Conservation (phyloP, 2,113 vertebrate genomes). For the Neomonachus schauinslandi region DNA sequence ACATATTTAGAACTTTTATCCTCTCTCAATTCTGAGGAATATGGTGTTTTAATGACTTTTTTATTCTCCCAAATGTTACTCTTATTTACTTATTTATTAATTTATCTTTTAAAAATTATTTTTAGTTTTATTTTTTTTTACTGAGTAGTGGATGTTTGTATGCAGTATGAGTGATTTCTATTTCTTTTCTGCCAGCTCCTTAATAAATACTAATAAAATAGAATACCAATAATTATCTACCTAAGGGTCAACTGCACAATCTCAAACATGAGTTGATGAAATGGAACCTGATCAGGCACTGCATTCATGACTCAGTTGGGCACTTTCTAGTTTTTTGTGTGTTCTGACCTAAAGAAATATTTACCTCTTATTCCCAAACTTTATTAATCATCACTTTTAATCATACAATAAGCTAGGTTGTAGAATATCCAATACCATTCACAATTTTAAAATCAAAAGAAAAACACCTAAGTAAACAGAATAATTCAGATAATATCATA, state of each 20-base stretch:
- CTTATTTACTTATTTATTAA: not conserved
- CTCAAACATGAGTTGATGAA: not conserved
- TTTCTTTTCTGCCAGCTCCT: not conserved
- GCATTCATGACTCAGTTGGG: not conserved
- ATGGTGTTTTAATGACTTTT: not conserved
- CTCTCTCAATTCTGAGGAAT: not conserved
- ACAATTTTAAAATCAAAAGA: not conserved
- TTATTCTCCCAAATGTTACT: not conserved
- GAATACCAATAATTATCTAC: not conserved
- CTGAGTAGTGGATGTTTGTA: not conserved
- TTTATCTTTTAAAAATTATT: not conserved
- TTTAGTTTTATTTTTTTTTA: not conserved
- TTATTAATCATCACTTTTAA: not conserved
- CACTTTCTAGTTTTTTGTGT: not conserved
- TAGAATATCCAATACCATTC: not conserved
- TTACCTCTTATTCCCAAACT: not conserved
- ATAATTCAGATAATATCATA: not conserved
- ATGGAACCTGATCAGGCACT: not conserved
- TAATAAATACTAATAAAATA: not conserved
- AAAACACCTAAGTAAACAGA: not conserved
- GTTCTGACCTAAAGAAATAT: not conserved
- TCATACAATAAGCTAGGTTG: not conserved
- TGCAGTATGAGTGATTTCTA: not conserved
- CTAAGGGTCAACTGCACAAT: not conserved
- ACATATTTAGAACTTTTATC: not conserved